A percentile compares a stretch with the other conserved stretches of the same genome.
phyloP scores from a whole-genome alignment of 1,140 invertebrate species.

The Drosophila orena region DNA sequence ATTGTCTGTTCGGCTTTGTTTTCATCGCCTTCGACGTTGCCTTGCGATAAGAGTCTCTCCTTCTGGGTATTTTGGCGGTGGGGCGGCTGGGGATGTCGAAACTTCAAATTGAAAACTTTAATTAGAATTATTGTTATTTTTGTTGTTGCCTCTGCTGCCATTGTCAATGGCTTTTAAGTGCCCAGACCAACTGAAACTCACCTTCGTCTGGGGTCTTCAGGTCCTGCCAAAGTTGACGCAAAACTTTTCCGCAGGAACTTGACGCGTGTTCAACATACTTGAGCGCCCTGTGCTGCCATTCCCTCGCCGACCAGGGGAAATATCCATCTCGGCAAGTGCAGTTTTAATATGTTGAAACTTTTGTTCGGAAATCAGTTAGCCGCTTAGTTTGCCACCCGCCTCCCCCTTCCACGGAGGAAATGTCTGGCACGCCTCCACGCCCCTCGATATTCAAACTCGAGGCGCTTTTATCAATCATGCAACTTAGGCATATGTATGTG shows the following conservation, averaged over 20 bases:
- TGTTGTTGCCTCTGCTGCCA: constrained; percentile 52
- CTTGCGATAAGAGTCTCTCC: constrained; percentile 65
- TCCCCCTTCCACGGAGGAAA: constrained; percentile 9
- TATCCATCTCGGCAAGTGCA: constrained; percentile 67
- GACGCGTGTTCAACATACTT: constrained; percentile 82
- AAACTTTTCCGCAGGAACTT: constrained; percentile 79
- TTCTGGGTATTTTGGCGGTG: constrained; percentile 10
- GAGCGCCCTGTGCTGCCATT: constrained; percentile 59
- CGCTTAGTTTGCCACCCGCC: constrained; percentile 55
- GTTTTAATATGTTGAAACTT: constrained; percentile 82
- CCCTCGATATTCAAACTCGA: constrained; percentile 15
- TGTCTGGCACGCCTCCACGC: constrained; percentile 31
- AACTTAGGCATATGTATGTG: constrained; percentile 49
- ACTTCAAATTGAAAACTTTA: constrained; percentile 83
- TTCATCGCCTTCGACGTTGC: constrained; percentile 54
- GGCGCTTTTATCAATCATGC: constrained; percentile 76
- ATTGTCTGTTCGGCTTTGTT: constrained; percentile 71
- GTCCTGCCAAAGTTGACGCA: constrained; percentile 72
- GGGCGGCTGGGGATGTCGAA: constrained; percentile 39
- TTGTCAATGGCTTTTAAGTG: constrained; percentile 74
- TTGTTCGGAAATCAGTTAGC: constrained; percentile 79
- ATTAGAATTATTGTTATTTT: constrained; percentile 80
- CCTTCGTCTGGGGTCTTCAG: constrained; percentile 33
- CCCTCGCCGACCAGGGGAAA: background rate
- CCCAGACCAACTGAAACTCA: constrained; percentile 60